Base-by-base conservation (phyloP, 2,888 invertebrate genomes). In the Machimus atricapillus region DNA sequence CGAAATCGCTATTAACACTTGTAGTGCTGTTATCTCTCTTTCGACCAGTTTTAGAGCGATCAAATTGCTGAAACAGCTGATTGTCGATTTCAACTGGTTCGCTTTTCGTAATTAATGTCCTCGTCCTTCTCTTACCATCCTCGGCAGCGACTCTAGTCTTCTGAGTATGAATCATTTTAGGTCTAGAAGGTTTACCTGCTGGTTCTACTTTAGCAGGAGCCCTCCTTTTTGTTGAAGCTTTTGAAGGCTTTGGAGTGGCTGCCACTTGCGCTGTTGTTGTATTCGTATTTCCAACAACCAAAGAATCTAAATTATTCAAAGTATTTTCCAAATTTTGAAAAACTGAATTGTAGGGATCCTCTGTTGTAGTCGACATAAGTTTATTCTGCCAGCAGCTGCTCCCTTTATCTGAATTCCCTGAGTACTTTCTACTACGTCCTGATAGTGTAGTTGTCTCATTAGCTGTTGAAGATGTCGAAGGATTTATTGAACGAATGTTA, bases 91-190 rank as follows among this genome's bases (percentile, higher is more conserved):
- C 90, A 14, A 87, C 87, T 16, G 90, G 89, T 86, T 91, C 90
- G 3, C 90, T 90, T 90, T 93, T 87, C 85, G 92, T 90, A 87
- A 95, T 93, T 90, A 94, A 92, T 0, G 94, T 94, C 89, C 93
- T 94, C 0, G 94, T 94, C 89, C 94, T 94, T 85, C 94, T 94
- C 46, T 94, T 94, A 0, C 94, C 93, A 19, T 94, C 94, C 85
- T 94, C 94, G 0, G 93, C 93, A 0, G 94, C 92, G 2, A 94
- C 93, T 52, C 94, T 92, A 79, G 94, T 94, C 90, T 95, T 95
- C 90, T 95, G 95, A 0, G 96, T 96, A 91, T 96, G 96, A 89
- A 96, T 96, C 96, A 96, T 96, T 90, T 95, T 95, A 4, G 96
- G 96, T 43, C 96, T 93, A 0, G 94, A 93, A 8, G 93, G 93